These are phyloP conservation scores for Talpa occidentalis DNA, from an alignment of 2,113 vertebrate species.

Conservation along the genomic window DNA sequence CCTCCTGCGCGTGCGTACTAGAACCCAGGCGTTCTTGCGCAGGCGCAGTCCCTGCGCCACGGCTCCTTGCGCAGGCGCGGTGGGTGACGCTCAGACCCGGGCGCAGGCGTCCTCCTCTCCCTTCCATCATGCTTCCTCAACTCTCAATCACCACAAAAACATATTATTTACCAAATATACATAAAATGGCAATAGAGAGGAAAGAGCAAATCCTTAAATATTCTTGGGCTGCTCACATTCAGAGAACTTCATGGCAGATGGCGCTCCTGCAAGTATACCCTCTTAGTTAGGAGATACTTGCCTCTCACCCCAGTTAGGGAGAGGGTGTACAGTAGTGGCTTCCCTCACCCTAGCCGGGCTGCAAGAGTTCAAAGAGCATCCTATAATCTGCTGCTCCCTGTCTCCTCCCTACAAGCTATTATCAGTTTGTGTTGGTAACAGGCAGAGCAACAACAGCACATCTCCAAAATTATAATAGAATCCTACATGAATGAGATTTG, in stretches of 20 bases:
- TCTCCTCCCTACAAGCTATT: not conserved
- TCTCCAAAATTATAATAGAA: not conserved
- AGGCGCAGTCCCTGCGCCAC: fast-evolving
- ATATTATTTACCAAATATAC: not conserved
- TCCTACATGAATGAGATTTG: not conserved
- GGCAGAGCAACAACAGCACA: not conserved
- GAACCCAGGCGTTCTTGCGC: fast-evolving
- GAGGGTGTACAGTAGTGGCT: not conserved
- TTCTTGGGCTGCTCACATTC: not conserved
- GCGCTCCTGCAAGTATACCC: not conserved
- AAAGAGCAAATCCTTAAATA: too few species aligned
- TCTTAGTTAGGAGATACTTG: not conserved
- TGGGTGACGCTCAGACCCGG: fast-evolving
- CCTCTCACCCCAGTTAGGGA: not conserved
- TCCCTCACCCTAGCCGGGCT: not conserved
- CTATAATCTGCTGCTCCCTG: not conserved
- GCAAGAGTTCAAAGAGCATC: not conserved
- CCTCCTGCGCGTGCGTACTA: not conserved
- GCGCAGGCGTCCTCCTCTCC: slow-evolving; percentile 28
- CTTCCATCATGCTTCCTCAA: not conserved
- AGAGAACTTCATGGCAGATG: not conserved
- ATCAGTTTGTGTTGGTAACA: not conserved
- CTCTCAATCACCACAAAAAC: not conserved
- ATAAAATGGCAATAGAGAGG: not conserved
- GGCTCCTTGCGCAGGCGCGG: slow-evolving; percentile 9